These are phyloP conservation scores for Eristalis tenax DNA, from an alignment of 2,888 invertebrate species.

Conservation along the genomic window DNA sequence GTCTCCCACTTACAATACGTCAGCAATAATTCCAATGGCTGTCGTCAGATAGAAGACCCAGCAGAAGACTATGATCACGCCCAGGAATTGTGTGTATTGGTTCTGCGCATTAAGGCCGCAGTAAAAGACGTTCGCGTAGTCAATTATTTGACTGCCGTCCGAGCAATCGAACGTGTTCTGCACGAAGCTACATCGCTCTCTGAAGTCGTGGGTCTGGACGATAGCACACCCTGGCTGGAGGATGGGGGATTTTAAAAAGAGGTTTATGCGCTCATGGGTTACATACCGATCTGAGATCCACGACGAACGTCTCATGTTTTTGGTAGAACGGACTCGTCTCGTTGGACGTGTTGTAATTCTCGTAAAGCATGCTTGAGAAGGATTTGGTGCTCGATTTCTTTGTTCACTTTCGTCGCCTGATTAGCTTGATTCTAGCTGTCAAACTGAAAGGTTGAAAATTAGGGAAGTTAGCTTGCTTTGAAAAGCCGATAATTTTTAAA, in stretches of 20 bases:
- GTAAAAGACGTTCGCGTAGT: slow-evolving; percentile 80
- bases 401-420: too few relatives aligned
- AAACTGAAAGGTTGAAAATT: too few relatives aligned
- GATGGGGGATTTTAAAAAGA: slow-evolving; percentile 44
- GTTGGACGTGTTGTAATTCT: slow-evolving; percentile 53
- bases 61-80: slow-evolving; percentile 60
- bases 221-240: slow-evolving; percentile 77
- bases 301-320: slow-evolving; percentile 58
- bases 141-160: slow-evolving; percentile 75
- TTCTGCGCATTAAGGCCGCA: slow-evolving; percentile 76
- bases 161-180: slow-evolving; percentile 76
- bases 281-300: slow-evolving; percentile 35
- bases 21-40: slow-evolving; percentile 83
- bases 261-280: too few relatives aligned
- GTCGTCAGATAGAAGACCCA: slow-evolving; percentile 82
- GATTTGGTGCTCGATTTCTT: too few relatives aligned
- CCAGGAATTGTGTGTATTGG: slow-evolving; percentile 56
- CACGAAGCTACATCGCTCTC: slow-evolving; percentile 80
- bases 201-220: slow-evolving; percentile 76
- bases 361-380: neutral
- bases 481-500: too few relatives aligned
- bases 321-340: slow-evolving; percentile 39
- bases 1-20: slow-evolving; percentile 83
- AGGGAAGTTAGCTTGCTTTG: too few relatives aligned
- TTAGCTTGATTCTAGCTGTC: too few relatives aligned